These are phyloP conservation scores for Ericerus pela DNA, from an alignment of 1,140 invertebrate genomes.

Conservation along the genomic window DNA sequence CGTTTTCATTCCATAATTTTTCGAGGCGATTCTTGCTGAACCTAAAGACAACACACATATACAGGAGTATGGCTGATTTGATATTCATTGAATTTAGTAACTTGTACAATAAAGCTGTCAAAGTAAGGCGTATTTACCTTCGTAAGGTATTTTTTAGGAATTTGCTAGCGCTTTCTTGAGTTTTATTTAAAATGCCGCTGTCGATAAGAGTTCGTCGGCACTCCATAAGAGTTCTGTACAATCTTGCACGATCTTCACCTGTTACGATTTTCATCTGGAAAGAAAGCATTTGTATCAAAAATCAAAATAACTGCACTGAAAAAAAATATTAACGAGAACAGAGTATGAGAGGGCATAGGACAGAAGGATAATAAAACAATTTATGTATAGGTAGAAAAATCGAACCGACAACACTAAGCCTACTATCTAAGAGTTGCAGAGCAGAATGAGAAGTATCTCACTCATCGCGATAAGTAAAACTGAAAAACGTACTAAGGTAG, in stretches of 20 bases:
- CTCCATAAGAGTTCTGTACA: constrained; percentile 66
- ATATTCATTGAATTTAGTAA: background rate
- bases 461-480: no score
- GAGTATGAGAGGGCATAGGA: no score
- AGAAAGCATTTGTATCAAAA: no score
- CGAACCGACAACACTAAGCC: no score
- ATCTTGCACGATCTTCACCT: constrained; percentile 62
- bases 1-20: constrained; percentile 63
- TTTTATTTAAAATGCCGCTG: constrained; percentile 61
- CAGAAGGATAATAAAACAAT: background rate
- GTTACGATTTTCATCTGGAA: constrained; percentile 49
- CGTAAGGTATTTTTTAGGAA: constrained; percentile 77
- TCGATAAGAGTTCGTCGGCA: constrained; percentile 69
- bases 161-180: constrained; percentile 55
- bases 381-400: no score
- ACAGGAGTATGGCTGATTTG: background rate
- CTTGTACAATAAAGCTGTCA: background rate
- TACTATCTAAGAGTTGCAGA: no score
- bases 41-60: constrained; percentile 30
- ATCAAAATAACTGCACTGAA: no score
- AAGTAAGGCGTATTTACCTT: constrained; percentile 32
- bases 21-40: constrained; percentile 76
- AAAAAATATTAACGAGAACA: no score
- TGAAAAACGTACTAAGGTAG: no score
- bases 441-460: no score